Percentiles rank a stretch among this genome's conserved stretches.
Evolutionary conservation across 2,888 invertebrate species (phyloP).

Genomic region (Tipula unca): DNA sequence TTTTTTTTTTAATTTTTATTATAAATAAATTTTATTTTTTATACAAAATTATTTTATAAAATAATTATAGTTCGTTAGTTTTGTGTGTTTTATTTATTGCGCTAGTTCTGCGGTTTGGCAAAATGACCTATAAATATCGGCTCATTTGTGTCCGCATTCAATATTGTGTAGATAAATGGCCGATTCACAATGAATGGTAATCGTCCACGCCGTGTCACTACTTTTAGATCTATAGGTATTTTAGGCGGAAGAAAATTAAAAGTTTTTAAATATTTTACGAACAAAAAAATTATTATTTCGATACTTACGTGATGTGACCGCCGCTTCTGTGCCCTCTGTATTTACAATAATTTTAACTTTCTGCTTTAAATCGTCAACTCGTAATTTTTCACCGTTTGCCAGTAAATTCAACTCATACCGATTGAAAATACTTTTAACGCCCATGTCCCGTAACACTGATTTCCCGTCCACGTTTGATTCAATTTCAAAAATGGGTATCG

Average conservation of each 20-base stretch:
- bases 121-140: constrained; percentile 1
- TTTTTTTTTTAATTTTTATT: neutral
- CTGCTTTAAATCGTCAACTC: neutral
- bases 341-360: constrained; percentile 15
- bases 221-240: neutral
- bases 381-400: neutral
- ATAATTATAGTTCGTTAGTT: neutral
- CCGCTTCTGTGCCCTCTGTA: constrained; percentile 1
- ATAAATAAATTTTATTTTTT: neutral
- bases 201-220: neutral
- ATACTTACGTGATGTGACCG: neutral
- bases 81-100: neutral
- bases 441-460: neutral
- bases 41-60: neutral
- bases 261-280: neutral
- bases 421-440: neutral
- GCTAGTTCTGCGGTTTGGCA: neutral
- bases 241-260: neutral
- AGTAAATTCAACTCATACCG: neutral
- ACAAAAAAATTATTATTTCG: neutral
- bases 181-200: constrained; percentile 1
- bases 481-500: neutral
- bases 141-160: neutral
- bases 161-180: neutral
- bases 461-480: neutral